Evolutionary conservation across 2,888 invertebrate genomes (phyloP), one percentile per base, ranked within the genome.

Genomic region (Sylvicola fuscatus): DNA sequence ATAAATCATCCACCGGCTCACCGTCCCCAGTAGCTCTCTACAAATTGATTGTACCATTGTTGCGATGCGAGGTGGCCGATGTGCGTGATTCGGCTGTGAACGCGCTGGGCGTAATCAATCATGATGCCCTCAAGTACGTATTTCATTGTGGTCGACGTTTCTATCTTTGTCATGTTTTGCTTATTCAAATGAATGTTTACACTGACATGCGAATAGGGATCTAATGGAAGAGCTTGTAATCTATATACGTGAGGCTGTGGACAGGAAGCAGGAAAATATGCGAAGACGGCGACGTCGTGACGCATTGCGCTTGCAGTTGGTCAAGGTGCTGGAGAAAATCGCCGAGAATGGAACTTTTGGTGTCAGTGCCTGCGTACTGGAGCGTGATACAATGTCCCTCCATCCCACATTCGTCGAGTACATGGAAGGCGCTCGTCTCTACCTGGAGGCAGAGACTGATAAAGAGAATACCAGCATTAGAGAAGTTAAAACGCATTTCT

Each of bases 231-330:
- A 98, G 60, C 58, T 98, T 37, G 72, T 84, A 6, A 72, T 82
- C 1, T 78, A 87, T 43, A 74, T 99, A 39, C 75, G 93, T 13
- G 98, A 99, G 56, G 92, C 95, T 0, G 83, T 92, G 14, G 97
- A 98, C 54, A 72, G 89, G 33, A 97, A 95, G 53, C 93, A 95
- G 58, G 97, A 97, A 54, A 98, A 95, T 54, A 82, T 95, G 68
- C 68, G 95, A 37, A 65, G 97, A 29, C 66, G 93, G 29, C 65
- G 90, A 37, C 69, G 95, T 28, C 72, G 93, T 37, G 98, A 99
- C 56, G 83, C 90, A 10, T 61, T 98, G 34, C 67, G 98, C 31
- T 65, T 97, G 30, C 87, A 95, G 49, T 65, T 99, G 42, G 84
- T 92, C 40, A 75, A 83, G 48, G 79, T 97, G 44, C 65, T 99